Evolutionary conservation across 2,113 vertebrate species (phyloP), one percentile per base, ranked within the genome.

Genomic region (Paradisaea rubra): DNA sequence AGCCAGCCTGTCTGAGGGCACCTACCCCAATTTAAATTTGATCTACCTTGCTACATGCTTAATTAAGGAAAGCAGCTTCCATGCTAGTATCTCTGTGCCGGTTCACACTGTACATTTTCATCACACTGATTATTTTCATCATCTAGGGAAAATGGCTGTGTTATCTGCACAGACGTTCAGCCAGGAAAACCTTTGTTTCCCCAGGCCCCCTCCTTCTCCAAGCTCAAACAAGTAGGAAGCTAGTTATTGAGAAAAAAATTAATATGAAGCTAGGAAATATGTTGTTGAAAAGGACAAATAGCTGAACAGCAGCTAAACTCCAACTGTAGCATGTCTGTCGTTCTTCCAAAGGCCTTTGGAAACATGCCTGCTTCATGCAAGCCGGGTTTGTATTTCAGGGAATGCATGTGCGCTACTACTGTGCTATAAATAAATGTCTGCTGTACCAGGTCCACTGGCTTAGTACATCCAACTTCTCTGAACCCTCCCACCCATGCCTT

Each of bases 101-200:
- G 27, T 52, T 86, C 24, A 35, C 1, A 5, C 7, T 0, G 0
- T 21, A 24, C 15, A 47, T n/a, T n/a, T n/a, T n/a, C n/a, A n/a
- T n/a, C n/a, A n/a, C n/a, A n/a, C n/a, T n/a, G n/a, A 18, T 50
- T 37, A 57, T 53, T 49, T 94, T 76, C 28, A n/a, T 18, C 18
- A 37, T 45, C 18, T 42, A 24, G 37, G 31, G 37, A 56, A 65
- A 15, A 50, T 10, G 6, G 8, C 28, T 37, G 13, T 49, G 10
- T 13, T 63, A 15, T 64, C 27, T 49, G 24, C 27, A n/a, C 5
- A 53, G 89, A 25, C 4, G 21, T 81, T 41, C 50, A 76, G 37
- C 14, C 16, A 56, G 25, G 53, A 79, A 81, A 89, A 11, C 6
- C 3, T 6, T 30, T 44, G 2, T 79, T 63, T 65, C 24, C 16